Base-by-base conservation (phyloP, 2,113 vertebrate species). In the Elaphurus davidianus region DNA sequence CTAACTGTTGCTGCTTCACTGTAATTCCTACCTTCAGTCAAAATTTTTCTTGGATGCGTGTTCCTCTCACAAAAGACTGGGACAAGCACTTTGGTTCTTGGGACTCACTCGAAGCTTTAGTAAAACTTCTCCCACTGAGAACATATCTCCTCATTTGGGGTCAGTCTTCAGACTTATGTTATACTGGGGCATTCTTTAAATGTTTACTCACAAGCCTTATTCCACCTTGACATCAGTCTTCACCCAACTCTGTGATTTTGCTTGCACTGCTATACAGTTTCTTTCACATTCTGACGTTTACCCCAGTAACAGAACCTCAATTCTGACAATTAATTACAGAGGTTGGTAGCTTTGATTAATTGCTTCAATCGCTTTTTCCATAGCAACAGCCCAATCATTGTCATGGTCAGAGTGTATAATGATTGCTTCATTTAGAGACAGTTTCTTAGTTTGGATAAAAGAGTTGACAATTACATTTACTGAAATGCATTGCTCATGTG, bases 351-450 rank as follows among this genome's bases (percentile, higher is more conserved):
- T 40, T 97, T 94, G 60, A 55, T 81, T 97, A 98, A 98, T 98
- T 94, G 47, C 78, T 94, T 93, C 92, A 83, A 47, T 96, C 96
- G 43, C 78, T 96, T 96, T 97, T 92, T 84, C 45, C 71, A 59
- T 52, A 92, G 55, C 90, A 97, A 95, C 57, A 97, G 62, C 19
- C 36, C 40, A 87, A 27, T 94, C 84, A 79, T 62, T 87, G 36
- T 64, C 36, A 90, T 71, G 33, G 94, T 96, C 55, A 95, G 79
- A 64, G 36, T 87, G 45, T 71, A 55, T 97, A 97, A 93, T 94
- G 92, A 96, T 89, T 96, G 52, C 92, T 98, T 98, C 92, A 84
- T 95, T 96, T 95, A 90, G 60, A 98, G 89, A 84, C 27, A 90
- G 90, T 97, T 95, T 97, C 12, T 74, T 40, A 90, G 60, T 89